Percentiles rank a stretch among this genome's conserved stretches.
phyloP scores from a whole-genome alignment of 1,140 invertebrate species.

The Caenorhabditis latens region DNA sequence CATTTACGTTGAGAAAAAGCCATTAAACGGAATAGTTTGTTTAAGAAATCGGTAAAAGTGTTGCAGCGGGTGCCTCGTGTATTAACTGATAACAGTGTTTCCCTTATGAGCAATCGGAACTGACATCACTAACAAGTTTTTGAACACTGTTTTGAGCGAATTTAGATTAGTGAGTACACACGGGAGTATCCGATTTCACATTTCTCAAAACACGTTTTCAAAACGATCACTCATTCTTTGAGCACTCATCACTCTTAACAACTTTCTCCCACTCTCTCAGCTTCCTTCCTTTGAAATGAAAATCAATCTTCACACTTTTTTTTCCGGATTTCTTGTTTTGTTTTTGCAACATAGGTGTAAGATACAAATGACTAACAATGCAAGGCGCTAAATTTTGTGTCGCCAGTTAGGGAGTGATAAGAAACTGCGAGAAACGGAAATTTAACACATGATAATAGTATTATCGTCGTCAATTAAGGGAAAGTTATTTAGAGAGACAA shows the following conservation, averaged over 20 bases:
- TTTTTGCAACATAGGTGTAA: background rate
- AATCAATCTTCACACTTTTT: conserved; percentile 1
- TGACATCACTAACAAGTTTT: background rate
- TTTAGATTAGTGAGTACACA: background rate
- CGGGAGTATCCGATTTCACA: background rate
- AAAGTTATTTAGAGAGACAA: background rate
- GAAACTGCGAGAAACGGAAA: conserved; percentile 25
- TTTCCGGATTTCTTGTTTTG: background rate
- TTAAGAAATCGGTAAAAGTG: conserved; percentile 32
- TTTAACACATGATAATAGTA: conserved; percentile 43
- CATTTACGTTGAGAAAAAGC: conserved; percentile 31
- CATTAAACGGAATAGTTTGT: conserved; percentile 41
- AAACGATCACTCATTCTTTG: conserved; percentile 7
- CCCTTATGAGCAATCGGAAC: conserved; percentile 9
- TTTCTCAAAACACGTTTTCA: background rate
- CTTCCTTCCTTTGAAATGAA: background rate
- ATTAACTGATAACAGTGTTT: conserved; percentile 33
- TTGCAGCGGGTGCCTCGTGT: background rate
- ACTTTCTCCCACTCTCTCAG: background rate
- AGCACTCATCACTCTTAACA: conserved; percentile 18
- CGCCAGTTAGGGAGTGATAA: background rate
- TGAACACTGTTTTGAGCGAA: background rate
- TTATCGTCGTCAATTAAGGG: background rate
- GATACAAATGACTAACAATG: background rate
- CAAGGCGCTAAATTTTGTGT: conserved; percentile 11